phyloP scores from a whole-genome alignment of 2,888 invertebrate genomes.

The Entomobrya proxima region DNA sequence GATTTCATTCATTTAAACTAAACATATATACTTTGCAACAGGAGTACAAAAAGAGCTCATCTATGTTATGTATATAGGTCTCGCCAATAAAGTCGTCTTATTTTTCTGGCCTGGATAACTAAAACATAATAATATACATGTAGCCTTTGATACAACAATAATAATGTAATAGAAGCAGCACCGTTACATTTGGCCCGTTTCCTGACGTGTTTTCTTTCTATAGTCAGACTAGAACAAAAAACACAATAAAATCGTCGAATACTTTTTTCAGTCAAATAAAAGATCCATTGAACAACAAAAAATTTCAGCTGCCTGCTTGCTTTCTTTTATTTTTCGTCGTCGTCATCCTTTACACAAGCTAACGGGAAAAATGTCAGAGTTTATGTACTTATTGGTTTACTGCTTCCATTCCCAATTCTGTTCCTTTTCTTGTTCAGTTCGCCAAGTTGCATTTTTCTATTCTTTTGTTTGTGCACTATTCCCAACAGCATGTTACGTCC shows the following conservation, averaged over 20 bases:
- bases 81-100: no score
- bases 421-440: background rate
- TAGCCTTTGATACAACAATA: background rate
- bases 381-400: slow-evolving; percentile 20
- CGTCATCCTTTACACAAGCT: background rate
- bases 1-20: no score
- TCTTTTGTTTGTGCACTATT: background rate
- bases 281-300: slow-evolving; percentile 29
- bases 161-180: slow-evolving; percentile 33
- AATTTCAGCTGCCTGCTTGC: slow-evolving; percentile 15
- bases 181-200: slow-evolving; percentile 55
- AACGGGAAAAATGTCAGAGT: slow-evolving; percentile 48
- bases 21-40: no score
- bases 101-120: no score
- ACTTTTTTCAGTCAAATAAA: background rate
- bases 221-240: background rate
- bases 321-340: background rate
- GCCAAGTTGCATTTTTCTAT: background rate
- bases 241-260: background rate
- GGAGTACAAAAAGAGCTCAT: background rate
- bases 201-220: slow-evolving; percentile 24
- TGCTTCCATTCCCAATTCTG: background rate
- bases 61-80: no score
- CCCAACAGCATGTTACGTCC: background rate
- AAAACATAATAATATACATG: background rate